A percentile compares a stretch with the other conserved stretches of the same genome.
Conservation (phyloP, 1,140 invertebrate genomes). For the Panulirus ornatus region DNA sequence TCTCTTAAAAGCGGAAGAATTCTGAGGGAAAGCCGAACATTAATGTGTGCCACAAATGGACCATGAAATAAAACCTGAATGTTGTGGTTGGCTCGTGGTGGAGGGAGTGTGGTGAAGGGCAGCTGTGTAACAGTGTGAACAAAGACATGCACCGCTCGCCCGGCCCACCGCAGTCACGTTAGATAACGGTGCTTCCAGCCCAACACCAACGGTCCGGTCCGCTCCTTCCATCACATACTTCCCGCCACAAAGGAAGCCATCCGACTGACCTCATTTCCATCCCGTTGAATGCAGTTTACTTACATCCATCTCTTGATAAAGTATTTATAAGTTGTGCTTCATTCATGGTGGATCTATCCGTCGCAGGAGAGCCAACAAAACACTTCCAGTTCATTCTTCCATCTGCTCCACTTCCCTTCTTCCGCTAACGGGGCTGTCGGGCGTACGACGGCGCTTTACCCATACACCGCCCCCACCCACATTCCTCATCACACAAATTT, state of each 20-base stretch:
- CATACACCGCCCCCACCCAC: not conserved
- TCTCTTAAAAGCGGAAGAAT: no score
- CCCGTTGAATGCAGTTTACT: no score
- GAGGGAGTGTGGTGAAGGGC: not conserved
- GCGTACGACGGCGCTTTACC: not conserved
- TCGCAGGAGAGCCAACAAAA: no score
- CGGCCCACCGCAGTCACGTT: not conserved
- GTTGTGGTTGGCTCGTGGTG: not conserved
- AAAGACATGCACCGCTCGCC: not conserved
- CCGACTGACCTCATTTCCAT: not conserved
- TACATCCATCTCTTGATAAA: no score
- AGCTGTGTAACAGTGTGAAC: not conserved
- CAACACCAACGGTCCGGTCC: slow-evolving; percentile 4
- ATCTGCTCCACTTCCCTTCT: not conserved
- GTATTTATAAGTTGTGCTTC: no score
- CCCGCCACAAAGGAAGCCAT: not conserved
- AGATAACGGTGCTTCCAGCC: not conserved
- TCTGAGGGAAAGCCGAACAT: no score
- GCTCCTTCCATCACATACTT: not conserved
- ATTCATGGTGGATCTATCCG: no score
- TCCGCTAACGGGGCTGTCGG: slow-evolving; percentile 1
- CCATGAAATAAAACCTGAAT: not conserved
- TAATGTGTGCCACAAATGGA: no score
- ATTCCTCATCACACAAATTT: no score
- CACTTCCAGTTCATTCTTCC: not conserved